A percentile compares a stretch with the other conserved stretches of the same genome.
These are phyloP conservation scores for Platygyra sinensis DNA, from an alignment of 64 coral and sea anemone species.

Conservation along the genomic window DNA sequence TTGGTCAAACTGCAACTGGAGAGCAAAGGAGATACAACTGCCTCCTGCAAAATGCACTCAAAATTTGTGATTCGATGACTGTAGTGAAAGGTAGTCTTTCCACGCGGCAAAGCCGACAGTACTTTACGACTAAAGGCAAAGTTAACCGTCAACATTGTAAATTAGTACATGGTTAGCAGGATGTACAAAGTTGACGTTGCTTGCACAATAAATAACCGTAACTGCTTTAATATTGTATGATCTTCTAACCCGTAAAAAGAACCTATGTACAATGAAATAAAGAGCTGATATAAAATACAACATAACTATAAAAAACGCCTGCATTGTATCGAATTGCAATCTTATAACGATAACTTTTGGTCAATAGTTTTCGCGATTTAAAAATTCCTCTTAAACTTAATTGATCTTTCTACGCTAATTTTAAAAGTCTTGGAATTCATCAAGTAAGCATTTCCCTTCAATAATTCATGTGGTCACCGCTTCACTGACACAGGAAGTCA, in stretches of 20 bases:
- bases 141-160: too few relatives aligned
- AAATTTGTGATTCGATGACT: too few relatives aligned
- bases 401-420: conserved; percentile 5
- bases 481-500: conserved; percentile 26
- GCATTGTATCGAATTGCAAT: neutral
- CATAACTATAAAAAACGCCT: neutral
- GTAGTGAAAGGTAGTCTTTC: too few relatives aligned
- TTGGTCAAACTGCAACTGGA: too few relatives aligned
- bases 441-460: neutral
- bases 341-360: neutral
- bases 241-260: too few relatives aligned
- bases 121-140: too few relatives aligned
- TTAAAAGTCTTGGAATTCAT: neutral
- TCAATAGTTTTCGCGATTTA: conserved; percentile 18
- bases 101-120: too few relatives aligned
- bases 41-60: too few relatives aligned
- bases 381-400: conserved; percentile 13
- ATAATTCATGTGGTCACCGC: neutral
- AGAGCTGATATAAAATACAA: neutral
- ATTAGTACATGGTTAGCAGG: too few relatives aligned
- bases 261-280: conserved; percentile 13
- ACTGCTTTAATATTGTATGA: too few relatives aligned
- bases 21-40: too few relatives aligned
- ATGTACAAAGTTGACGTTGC: neutral
- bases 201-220: neutral